Evolutionary conservation across 2,888 invertebrate genomes (phyloP), one percentile per base, ranked within the genome.

Genomic region (Spialia ferax): DNA sequence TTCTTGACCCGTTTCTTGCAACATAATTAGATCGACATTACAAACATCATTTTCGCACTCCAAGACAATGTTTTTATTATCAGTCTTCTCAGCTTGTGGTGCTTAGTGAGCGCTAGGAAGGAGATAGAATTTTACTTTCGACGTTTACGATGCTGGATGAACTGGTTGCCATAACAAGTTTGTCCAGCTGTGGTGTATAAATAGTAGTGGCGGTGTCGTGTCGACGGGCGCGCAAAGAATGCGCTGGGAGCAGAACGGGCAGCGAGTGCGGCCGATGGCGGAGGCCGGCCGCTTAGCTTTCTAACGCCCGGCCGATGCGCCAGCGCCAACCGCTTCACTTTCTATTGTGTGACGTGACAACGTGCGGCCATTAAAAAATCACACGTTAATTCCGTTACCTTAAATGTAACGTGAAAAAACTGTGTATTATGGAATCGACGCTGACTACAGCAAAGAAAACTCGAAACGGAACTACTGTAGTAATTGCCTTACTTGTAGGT

Each of bases 261-360:
- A 84, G 80, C 77, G 81, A 42, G 15, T 42, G 7, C 83, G 83
- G 80, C 75, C 81, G 79, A 75, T 78, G 82, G 73, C 77, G 80
- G 82, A 79, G 79, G 78, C 79, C 75, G 83, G 81, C 86, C 87
- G 91, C 93, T 92, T 92, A 87, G 91, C 93, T 92, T 92, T 92
- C 93, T 92, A 92, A 81, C 89, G 86, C 79, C 78, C 81, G 86
- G 32, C 78, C 80, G 86, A 83, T 88, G 87, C 88, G 88, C 87
- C 86, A 85, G 85, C 75, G 85, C 87, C 83, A 82, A 73, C 79
- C 83, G 85, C 91, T 91, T 92, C 92, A 92, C 92, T 93, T 93
- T 93, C 92, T 92, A 93, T 87, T 87, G 87, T 88, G 77, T 80
- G 81, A 86, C 80, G 86, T 70, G 74, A 73, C 68, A 69, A 71